Base-by-base conservation (phyloP, 2,113 vertebrate species). In the Arizona elegans region DNA sequence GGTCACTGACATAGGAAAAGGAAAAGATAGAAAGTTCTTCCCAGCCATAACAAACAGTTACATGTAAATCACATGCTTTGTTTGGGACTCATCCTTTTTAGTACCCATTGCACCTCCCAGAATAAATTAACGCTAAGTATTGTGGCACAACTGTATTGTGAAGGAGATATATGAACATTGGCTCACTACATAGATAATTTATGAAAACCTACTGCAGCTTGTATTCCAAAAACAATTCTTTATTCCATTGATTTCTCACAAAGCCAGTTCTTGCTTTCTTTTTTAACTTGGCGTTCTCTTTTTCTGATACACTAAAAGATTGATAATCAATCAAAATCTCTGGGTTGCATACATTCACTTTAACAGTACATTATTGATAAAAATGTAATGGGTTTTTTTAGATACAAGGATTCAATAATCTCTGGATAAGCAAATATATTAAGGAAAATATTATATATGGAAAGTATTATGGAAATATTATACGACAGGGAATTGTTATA, bases 401-500 rank as follows among this genome's bases (percentile, higher is more conserved):
- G 7, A 53, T 90, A 1, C 65, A 93, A 43, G 92, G 92, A 92
- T 86, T 85, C 47, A 86, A 94, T n/a, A 94, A 95, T 93, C n/a
- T 5, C 17, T 92, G 87, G 47, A 88, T 90, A 87, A 94, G 91
- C 91, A 93, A 93, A 93, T 43, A 52, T n/a, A 53, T 15, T 1
- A 94, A 95, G 88, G 19, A 94, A 95, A 94, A 90, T 81, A 86
- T 88, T 81, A 87, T 53, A 53, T 92, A 85, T 91, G 54, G 52
- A 87, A 50, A 24, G 58, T 70, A 70, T 65, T n/a, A n/a, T 65
- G 62, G 11, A 65, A 65, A 29, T 65, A 59, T 24, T 24, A 65
- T 70, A 88, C 87, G 94, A 88, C 62, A 86, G 21, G 95, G 33
- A 91, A 56, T 81, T 93, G 70, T 93, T 95, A 95, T 81, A 93